phyloP scores from a whole-genome alignment of 2,888 invertebrate species.

The Perizoma flavofasciatum region DNA sequence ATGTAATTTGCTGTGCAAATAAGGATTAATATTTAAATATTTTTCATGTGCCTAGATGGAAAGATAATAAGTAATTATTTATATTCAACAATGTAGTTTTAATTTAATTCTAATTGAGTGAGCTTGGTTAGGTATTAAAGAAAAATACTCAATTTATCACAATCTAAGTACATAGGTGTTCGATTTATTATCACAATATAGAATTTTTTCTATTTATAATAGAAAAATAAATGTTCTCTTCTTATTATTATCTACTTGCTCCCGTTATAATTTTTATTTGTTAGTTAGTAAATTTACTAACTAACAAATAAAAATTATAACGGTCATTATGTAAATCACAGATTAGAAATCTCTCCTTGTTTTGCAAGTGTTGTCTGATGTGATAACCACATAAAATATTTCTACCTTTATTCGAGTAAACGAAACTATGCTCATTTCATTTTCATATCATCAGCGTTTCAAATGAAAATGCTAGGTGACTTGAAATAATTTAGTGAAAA shows the following conservation, averaged over 20 bases:
- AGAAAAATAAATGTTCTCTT: conserved; percentile 35
- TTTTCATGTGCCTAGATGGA: too few relatives aligned
- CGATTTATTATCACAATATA: conserved; percentile 37
- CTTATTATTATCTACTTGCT: conserved; percentile 19
- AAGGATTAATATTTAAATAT: too few relatives aligned
- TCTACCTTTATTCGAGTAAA: too few relatives aligned
- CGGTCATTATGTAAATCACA: conserved; percentile 36
- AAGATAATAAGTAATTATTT: too few relatives aligned
- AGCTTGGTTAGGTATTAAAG: background rate
- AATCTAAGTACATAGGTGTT: conserved; percentile 11
- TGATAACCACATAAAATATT: too few relatives aligned
- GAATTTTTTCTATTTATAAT: conserved; percentile 33
- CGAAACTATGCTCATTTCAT: too few relatives aligned
- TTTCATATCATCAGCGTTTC: too few relatives aligned
- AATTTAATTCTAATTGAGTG: background rate
- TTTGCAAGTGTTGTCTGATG: conserved; percentile 11
- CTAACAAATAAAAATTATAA: conserved; percentile 18
- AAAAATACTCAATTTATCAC: conserved; percentile 1
- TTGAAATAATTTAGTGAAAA: too few relatives aligned
- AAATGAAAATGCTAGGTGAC: too few relatives aligned
- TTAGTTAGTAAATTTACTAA: conserved; percentile 15
- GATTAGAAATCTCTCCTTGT: conserved; percentile 35
- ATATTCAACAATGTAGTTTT: too few relatives aligned
- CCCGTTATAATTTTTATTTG: too few relatives aligned
- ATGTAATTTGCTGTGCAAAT: too few relatives aligned